Base-by-base conservation (phyloP, 1,140 invertebrate genomes). In the Anoplolepis gracilipes region DNA sequence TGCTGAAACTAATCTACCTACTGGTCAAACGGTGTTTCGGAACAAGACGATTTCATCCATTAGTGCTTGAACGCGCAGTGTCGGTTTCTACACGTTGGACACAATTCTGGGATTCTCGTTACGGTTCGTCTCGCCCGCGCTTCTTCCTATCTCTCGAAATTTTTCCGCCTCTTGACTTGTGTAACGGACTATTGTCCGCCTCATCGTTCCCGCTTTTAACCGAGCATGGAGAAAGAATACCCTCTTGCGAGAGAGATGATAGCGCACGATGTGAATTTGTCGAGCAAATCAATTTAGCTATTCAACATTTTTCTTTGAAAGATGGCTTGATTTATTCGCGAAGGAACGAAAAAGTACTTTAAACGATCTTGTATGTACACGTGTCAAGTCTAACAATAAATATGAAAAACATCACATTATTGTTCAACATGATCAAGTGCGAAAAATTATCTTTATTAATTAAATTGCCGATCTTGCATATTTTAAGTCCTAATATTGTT, bases 61-160 rank as follows among this genome's bases (percentile, higher is more conserved):
- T 11, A 53, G 42, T 16, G 42, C 53, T 46, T 2, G 53, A 57
- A 59, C 57, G 59, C 30, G 10, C 1, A 11, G 49, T 33, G 72
- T 73, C 57, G 4, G 61, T 87, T 89, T 75, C 76, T 85, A 64
- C 87, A 70, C 33, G 25, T 10, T n/a, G 77, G 49, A 49, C 70
- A 89, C 88, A 89, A 89, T 89, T 89, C 88, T 89, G 88, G 62
- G 88, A 89, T 82, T 67, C 84, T 78, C 33, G 73, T 87, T 87
- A 78, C 73, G 78, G 39, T n/a, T 70, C 73, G 57, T 61, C 59
- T 82, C 59, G 42, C n/a, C 49, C 57, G 55, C 61, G 57, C 61
- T 86, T 86, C 69, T 78, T 61, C 19, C 16, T 73, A n/a, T 25
- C 19, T 57, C 59, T 36, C 65, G 88, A 86, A 75, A 89, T 88